Conservation (phyloP, 1,140 invertebrate genomes). For the Trinorchestia longiramus region DNA sequence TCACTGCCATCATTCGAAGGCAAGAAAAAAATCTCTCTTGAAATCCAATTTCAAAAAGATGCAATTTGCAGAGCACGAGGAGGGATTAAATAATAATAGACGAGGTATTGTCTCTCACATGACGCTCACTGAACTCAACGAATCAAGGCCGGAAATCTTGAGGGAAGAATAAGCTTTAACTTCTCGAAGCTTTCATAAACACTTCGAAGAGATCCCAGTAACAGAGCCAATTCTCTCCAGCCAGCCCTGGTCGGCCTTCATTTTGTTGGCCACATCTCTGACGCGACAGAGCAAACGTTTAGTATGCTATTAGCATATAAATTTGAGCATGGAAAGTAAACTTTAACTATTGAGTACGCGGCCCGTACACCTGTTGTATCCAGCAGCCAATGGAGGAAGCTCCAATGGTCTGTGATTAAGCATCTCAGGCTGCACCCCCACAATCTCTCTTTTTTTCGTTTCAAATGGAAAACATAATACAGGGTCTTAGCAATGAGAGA, state of each 20-base stretch:
- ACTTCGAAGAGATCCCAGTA: background rate
- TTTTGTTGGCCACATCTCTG: background rate
- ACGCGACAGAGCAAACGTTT: background rate
- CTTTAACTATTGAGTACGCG: background rate
- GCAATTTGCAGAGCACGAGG: background rate
- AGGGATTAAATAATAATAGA: background rate
- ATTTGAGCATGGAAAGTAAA: constrained; percentile 4
- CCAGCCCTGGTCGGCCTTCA: background rate
- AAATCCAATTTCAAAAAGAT: background rate
- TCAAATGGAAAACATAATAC: background rate
- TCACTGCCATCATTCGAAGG: no score
- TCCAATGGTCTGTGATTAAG: background rate
- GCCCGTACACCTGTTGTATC: constrained; percentile 2
- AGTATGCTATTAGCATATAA: constrained; percentile 14
- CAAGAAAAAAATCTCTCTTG: background rate
- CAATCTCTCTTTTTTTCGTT: background rate
- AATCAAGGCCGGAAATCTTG: background rate
- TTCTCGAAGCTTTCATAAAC: background rate
- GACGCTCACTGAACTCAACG: background rate
- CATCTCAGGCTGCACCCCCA: background rate
- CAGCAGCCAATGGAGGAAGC: background rate
- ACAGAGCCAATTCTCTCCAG: background rate
- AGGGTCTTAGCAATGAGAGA: background rate
- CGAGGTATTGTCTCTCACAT: background rate
- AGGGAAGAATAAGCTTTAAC: background rate